A percentile compares a stretch with the other conserved stretches of the same genome.
phyloP scores from a whole-genome alignment of 1,140 invertebrate species.

The Pararge aegeria region DNA sequence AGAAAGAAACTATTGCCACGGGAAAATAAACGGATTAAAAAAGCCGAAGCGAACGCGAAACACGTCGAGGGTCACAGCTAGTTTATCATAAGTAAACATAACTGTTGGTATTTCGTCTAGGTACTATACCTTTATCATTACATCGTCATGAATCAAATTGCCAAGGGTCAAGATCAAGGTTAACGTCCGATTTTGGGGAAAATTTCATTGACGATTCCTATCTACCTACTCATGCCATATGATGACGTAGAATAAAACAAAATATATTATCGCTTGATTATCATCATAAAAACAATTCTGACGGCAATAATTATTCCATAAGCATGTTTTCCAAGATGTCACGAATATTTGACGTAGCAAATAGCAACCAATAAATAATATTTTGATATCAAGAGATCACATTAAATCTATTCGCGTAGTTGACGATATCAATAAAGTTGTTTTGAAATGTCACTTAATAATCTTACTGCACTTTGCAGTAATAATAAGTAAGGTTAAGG shows the following conservation, averaged over 20 bases:
- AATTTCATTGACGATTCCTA: neutral
- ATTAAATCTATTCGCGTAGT: slow-evolving; percentile 13
- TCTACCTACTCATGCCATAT: neutral
- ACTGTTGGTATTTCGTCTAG: too few species aligned
- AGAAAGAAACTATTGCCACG: too few species aligned
- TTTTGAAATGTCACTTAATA: slow-evolving; percentile 18
- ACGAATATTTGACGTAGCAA: slow-evolving; percentile 20
- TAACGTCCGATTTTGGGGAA: neutral
- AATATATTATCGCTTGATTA: neutral
- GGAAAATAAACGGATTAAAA: too few species aligned
- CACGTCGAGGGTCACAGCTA: too few species aligned
- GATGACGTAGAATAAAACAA: neutral
- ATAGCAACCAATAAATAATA: slow-evolving; percentile 23
- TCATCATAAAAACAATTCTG: neutral
- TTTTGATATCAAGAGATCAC: slow-evolving; percentile 22
- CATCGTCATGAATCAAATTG: too few species aligned
- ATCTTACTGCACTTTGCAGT: neutral
- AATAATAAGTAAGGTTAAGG: too few species aligned
- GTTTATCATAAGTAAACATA: too few species aligned
- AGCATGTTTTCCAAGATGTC: neutral
- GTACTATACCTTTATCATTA: too few species aligned
- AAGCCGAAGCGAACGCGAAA: too few species aligned
- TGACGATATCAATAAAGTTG: slow-evolving; percentile 15
- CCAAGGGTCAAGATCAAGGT: neutral
- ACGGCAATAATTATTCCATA: slow-evolving; percentile 2